A percentile compares a stretch with the other conserved stretches of the same genome.
Evolutionary conservation across 53 echinoderm and acorn worm genomes (phyloP).

Genomic region (Echinometra lucunter): DNA sequence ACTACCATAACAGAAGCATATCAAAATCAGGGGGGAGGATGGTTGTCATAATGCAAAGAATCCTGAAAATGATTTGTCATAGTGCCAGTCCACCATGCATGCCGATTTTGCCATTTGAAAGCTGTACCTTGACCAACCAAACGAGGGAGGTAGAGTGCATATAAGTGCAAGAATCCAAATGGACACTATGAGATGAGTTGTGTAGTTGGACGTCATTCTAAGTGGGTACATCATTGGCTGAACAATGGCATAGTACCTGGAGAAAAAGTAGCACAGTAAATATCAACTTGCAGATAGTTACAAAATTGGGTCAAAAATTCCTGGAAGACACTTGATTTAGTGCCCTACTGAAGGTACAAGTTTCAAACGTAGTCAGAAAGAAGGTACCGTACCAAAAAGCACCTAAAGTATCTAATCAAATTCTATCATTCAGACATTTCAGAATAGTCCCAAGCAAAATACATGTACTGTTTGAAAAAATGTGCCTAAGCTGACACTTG

Average conservation of each 20-base stretch:
- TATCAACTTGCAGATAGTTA: background rate
- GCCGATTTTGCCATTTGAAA: conserved; percentile 70
- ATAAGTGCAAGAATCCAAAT: conserved; percentile 79
- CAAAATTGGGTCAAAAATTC: background rate
- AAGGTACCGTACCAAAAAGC: background rate
- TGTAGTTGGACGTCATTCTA: conserved; percentile 81
- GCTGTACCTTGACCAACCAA: conserved; percentile 91
- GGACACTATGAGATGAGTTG: conserved; percentile 74
- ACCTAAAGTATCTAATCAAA: background rate
- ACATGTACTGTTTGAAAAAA: background rate
- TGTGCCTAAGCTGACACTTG: background rate
- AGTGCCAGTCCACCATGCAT: conserved; percentile 86
- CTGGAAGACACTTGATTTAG: background rate
- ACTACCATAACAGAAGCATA: conserved; percentile 78
- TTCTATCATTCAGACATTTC: background rate
- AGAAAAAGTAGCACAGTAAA: background rate
- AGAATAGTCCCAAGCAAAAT: background rate
- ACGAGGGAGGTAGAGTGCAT: conserved; percentile 83
- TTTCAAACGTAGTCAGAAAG: too few species aligned
- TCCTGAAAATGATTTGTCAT: conserved; percentile 84
- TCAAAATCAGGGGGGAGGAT: conserved; percentile 73
- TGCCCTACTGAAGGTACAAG: too few species aligned
- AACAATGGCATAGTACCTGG: conserved; percentile 95
- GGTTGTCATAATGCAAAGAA: conserved; percentile 74
- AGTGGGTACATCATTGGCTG: conserved; percentile 91